phyloP scores from a whole-genome alignment of 1,140 invertebrate genomes.

The Drosophila seguyi region DNA sequence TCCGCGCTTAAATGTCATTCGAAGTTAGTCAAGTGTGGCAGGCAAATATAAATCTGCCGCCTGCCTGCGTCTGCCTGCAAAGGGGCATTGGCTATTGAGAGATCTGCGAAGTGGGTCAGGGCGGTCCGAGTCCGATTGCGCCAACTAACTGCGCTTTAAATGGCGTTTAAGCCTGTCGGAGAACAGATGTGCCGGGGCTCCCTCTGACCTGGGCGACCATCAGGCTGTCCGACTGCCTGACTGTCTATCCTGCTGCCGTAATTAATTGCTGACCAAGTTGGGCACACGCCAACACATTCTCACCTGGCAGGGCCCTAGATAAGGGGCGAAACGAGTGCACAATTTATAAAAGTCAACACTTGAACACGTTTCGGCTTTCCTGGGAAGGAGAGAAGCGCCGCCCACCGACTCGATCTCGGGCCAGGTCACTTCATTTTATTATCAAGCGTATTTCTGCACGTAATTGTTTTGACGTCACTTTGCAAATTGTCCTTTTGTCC shows the following conservation, averaged over 20 bases:
- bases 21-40: slow-evolving; percentile 62
- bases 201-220: background rate
- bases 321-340: slow-evolving; percentile 62
- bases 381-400: slow-evolving; percentile 21
- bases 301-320: slow-evolving; percentile 19
- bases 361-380: slow-evolving; percentile 75
- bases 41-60: slow-evolving; percentile 67
- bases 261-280: slow-evolving; percentile 79
- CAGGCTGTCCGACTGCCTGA: background rate
- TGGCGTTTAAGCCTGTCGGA: slow-evolving; percentile 54
- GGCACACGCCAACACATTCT: slow-evolving; percentile 66
- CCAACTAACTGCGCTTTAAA: slow-evolving; percentile 64
- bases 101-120: slow-evolving; percentile 26
- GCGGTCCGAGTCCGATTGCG: slow-evolving; percentile 40
- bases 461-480: slow-evolving; percentile 82
- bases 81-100: slow-evolving; percentile 42
- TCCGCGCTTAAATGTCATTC: slow-evolving; percentile 60
- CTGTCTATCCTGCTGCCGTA: slow-evolving; percentile 46
- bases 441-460: slow-evolving; percentile 79
- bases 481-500: slow-evolving; percentile 73
- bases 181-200: slow-evolving; percentile 15
- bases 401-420: background rate
- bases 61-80: slow-evolving; percentile 9
- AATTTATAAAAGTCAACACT: slow-evolving; percentile 84
- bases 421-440: slow-evolving; percentile 77